Base-by-base conservation (phyloP, 2,113 vertebrate genomes). In the Falco punctatus region DNA sequence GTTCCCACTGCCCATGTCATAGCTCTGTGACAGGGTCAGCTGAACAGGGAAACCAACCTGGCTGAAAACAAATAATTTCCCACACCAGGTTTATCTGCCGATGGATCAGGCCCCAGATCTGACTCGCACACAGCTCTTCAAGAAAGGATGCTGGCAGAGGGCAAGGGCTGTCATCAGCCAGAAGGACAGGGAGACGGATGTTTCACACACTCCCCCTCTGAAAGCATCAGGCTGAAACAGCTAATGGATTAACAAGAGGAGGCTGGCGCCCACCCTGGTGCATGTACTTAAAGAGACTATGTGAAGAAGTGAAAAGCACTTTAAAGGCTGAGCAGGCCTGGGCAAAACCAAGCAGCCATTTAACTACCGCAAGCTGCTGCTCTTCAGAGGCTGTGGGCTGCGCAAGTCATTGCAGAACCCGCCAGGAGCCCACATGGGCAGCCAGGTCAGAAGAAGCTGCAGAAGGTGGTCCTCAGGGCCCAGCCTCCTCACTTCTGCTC, bases 311-410 rank as follows among this genome's bases (percentile, higher is more conserved):
- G 44, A 94, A 89, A 92, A 61, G 62, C 54, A 83, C 32, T 81
- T 86, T 51, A 77, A 92, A 86, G 54, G 10, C n/a, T 71, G 59
- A 90, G 72, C 79, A 96, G 86, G 88, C 75, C 75, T 77, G 69
- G 85, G 80, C 92, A 93, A 88, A 95, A 93, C 73, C 6, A 1
- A 93, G 57, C 40, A 94, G 42, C 33, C 40, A 40, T 64, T 66
- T 90, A 70, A 54, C 35, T 75, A 83, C 78, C 79, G 40, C 85
- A 83, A 67, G 38, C 42, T 0, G 5, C 64, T 77, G 54, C 26
- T 80, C 44, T 80, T 83, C 85, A 86, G 59, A 90, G 55, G 21
- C 49, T 7, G 20, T 92, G 78, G 52, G 70, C 77, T 70, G 72
- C 10, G 5, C 69, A 61, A 78, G 86, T 55, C 16, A 9, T 26